Conservation (phyloP, 2,888 invertebrate species). For the Rotaria sp. region DNA sequence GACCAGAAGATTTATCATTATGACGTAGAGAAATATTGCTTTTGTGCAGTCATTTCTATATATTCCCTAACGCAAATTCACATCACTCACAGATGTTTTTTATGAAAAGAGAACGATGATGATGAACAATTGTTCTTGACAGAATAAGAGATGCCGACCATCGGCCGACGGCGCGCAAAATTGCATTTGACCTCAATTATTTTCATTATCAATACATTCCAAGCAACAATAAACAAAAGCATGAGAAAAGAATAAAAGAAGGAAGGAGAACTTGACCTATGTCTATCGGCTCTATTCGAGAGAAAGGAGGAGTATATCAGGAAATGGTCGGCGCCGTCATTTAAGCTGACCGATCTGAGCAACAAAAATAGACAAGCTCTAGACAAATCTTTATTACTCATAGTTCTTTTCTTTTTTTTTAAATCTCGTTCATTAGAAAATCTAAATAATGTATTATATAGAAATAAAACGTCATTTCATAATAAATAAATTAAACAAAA, state of each 20-base stretch:
- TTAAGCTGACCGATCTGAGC: background rate
- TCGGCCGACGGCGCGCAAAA: constrained; percentile 17
- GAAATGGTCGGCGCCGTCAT: background rate
- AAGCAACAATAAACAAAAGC: constrained; percentile 10
- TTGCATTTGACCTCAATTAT: constrained; percentile 24
- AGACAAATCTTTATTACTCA: background rate
- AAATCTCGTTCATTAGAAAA: background rate
- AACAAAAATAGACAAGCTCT: background rate
- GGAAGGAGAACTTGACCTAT: constrained; percentile 18
- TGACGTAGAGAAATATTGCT: background rate
- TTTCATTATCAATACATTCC: background rate
- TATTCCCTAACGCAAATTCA: background rate
- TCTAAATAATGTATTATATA: background rate
- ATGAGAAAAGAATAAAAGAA: background rate
- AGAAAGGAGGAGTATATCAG: background rate
- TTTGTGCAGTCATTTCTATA: background rate
- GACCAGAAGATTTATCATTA: constrained; percentile 13
- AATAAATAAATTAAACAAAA: no score
- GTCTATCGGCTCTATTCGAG: background rate
- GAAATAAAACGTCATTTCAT: background rate
- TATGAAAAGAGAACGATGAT: constrained; percentile 24
- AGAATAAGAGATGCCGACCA: constrained; percentile 19
- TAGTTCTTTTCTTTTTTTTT: background rate
- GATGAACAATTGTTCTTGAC: constrained; percentile 19
- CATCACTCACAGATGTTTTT: constrained; percentile 2